These are phyloP conservation scores for Dioctria linearis DNA, from an alignment of 2,888 invertebrate species.

Conservation along the genomic window DNA sequence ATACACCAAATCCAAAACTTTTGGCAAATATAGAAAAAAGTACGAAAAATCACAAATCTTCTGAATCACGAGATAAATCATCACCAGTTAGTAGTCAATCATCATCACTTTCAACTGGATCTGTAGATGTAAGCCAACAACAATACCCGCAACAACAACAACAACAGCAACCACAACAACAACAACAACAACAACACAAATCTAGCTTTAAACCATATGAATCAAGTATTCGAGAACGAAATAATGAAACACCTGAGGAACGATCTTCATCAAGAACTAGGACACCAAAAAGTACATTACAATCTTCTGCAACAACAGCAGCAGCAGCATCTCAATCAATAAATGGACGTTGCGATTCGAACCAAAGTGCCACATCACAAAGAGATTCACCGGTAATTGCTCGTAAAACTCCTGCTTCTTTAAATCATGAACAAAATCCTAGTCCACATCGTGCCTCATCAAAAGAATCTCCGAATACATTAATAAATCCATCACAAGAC, in stretches of 20 bases:
- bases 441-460: slow-evolving; percentile 67
- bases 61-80: slow-evolving; percentile 75
- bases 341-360: slow-evolving; percentile 77
- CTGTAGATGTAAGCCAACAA: slow-evolving; percentile 59
- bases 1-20: slow-evolving; percentile 84
- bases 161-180: too few species aligned
- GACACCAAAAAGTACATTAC: slow-evolving; percentile 64
- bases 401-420: slow-evolving; percentile 56
- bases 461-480: slow-evolving; percentile 65
- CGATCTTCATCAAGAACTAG: slow-evolving; percentile 66
- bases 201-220: slow-evolving; percentile 85
- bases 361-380: slow-evolving; percentile 78
- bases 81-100: slow-evolving; percentile 71
- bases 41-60: slow-evolving; percentile 72
- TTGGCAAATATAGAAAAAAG: slow-evolving; percentile 83
- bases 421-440: slow-evolving; percentile 60
- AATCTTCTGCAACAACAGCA: slow-evolving; percentile 55
- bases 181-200: slow-evolving; percentile 65
- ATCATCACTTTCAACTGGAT: slow-evolving; percentile 69
- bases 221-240: slow-evolving; percentile 74
- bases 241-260: slow-evolving; percentile 80
- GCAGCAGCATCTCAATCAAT: neutral
- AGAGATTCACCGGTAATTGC: slow-evolving; percentile 66
- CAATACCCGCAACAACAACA: too few species aligned
- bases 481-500: slow-evolving; percentile 60